Evolutionary conservation across 92 coral and sea anemone genomes (phyloP).

Genomic region (Bergia sp.): DNA sequence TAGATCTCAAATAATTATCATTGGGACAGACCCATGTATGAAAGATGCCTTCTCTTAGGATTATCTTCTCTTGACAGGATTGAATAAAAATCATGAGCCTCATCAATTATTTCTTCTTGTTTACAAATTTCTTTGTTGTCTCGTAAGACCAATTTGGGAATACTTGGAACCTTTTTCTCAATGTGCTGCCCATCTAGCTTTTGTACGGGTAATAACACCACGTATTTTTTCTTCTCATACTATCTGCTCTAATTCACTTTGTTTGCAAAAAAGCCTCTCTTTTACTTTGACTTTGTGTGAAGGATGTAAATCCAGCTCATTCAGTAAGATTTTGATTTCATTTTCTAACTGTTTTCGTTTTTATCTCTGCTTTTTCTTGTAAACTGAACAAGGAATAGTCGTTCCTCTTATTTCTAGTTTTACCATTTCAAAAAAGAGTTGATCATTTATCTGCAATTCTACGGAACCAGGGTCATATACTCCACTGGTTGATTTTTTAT

Average conservation of each 20-base stretch:
- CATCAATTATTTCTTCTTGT: conserved; percentile 15
- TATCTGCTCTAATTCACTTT: no score
- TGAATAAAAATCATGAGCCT: conserved; percentile 26
- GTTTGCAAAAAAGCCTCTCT: no score
- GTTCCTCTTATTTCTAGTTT: conserved; percentile 35
- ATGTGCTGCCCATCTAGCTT: conserved; percentile 24
- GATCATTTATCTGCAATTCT: conserved; percentile 35
- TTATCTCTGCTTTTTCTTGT: conserved; percentile 24
- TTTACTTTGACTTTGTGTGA: no score
- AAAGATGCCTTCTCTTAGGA: no score
- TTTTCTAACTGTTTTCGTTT: not conserved
- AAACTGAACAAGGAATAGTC: conserved; percentile 32
- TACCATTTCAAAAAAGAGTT: conserved; percentile 32
- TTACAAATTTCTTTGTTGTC: conserved; percentile 14
- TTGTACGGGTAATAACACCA: conserved; percentile 19
- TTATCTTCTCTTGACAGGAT: not conserved
- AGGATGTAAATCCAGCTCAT: no score
- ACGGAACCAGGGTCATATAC: not conserved
- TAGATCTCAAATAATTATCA: no score
- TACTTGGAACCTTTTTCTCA: not conserved
- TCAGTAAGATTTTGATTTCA: not conserved
- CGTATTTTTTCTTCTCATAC: no score
- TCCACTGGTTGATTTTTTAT: not conserved
- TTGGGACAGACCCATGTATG: no score
- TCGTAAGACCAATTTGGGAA: conserved; percentile 24